Conservation (phyloP, 2,888 invertebrate genomes). For the Drosophila peninsularis region DNA sequence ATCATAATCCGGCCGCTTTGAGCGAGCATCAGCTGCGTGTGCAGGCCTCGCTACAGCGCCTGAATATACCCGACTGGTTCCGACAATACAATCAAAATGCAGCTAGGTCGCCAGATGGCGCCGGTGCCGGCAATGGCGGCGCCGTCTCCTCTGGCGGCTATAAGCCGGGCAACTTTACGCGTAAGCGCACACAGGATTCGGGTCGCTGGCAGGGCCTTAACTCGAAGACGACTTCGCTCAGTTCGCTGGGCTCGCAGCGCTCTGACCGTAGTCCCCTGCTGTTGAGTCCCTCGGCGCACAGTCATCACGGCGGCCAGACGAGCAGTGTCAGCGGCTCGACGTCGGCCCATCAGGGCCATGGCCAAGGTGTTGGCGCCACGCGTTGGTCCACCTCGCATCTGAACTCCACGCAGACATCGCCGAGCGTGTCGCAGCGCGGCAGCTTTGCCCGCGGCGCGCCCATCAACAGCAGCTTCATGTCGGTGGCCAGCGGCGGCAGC, state of each 20-base stretch:
- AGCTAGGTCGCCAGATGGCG: constrained; percentile 70
- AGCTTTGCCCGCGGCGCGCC: constrained; percentile 88
- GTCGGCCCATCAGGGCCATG: constrained; percentile 30
- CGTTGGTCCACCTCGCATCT: constrained; percentile 91
- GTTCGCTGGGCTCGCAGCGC: constrained; percentile 88
- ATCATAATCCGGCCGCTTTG: constrained; percentile 88
- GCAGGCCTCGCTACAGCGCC: constrained; percentile 95
- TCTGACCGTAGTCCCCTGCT: constrained; percentile 84
- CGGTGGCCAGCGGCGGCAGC: constrained; percentile 88
- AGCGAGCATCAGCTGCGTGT: constrained; percentile 97
- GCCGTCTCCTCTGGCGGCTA: constrained; percentile 60
- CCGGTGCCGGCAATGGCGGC: constrained; percentile 14
- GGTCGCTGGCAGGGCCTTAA: constrained; percentile 89
- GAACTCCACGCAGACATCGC: constrained; percentile 90
- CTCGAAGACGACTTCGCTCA: constrained; percentile 94
- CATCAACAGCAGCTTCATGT: constrained; percentile 85
- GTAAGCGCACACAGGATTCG: constrained; percentile 90
- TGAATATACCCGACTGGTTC: constrained; percentile 98
- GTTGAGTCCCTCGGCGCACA: constrained; percentile 85
- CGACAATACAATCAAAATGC: constrained; percentile 85
- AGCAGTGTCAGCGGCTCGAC: constrained; percentile 30
- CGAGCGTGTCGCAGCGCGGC: constrained; percentile 90
- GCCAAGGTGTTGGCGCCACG: constrained; percentile 71
- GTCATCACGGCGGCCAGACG: constrained; percentile 84
- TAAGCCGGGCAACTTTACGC: constrained; percentile 92